These are phyloP conservation scores for Andrena flavipes DNA, from an alignment of 2,888 invertebrate species.

Conservation along the genomic window DNA sequence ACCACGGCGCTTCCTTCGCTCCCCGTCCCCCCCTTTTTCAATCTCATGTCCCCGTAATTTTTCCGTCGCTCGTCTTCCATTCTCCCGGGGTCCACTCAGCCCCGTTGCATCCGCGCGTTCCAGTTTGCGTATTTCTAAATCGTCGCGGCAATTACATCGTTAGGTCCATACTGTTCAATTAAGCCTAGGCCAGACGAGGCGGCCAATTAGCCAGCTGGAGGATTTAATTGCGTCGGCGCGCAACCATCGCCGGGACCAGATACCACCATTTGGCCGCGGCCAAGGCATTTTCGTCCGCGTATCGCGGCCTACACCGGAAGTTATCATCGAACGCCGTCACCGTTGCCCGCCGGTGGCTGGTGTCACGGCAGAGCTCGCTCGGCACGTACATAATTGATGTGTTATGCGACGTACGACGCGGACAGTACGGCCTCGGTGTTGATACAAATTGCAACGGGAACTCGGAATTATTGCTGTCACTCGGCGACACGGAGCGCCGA, in stretches of 20 bases:
- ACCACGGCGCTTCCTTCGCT: not conserved
- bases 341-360: slow-evolving; percentile 5
- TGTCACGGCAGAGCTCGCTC: slow-evolving; percentile 1
- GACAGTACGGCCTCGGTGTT: slow-evolving; percentile 24
- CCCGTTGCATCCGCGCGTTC: not conserved
- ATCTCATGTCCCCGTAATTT: slow-evolving; percentile 2
- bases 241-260: slow-evolving; percentile 32
- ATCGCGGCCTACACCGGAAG: slow-evolving; percentile 52
- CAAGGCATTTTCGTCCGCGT: slow-evolving; percentile 46
- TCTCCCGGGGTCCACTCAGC: not conserved
- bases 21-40: slow-evolving; percentile 11
- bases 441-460: slow-evolving; percentile 53
- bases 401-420: slow-evolving; percentile 20
- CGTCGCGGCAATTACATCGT: slow-evolving; percentile 74
- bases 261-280: slow-evolving; percentile 29
- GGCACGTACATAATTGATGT: slow-evolving; percentile 44
- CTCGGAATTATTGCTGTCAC: slow-evolving; percentile 40
- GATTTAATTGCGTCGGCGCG: slow-evolving; percentile 76
- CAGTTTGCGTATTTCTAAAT: slow-evolving; percentile 70
- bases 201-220: slow-evolving; percentile 74
- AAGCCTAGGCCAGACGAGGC: slow-evolving; percentile 66
- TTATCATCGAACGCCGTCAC: slow-evolving; percentile 46
- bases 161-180: slow-evolving; percentile 79
- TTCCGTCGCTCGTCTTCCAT: not conserved
- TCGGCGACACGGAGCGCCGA: slow-evolving; percentile 30